Conservation (phyloP, 2,888 invertebrate species). For the Chrysolina haemoptera region DNA sequence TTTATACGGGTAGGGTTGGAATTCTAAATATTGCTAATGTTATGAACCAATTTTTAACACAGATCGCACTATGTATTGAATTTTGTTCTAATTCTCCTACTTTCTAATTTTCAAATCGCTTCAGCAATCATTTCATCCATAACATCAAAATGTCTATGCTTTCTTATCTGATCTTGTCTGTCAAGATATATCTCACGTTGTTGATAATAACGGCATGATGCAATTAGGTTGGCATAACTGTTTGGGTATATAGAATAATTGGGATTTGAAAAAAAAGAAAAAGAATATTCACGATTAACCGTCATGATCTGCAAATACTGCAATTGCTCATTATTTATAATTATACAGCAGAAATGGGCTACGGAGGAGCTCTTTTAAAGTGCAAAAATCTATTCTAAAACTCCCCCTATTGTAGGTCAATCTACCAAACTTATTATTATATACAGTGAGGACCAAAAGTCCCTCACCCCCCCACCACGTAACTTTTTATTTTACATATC, state of each 20-base stretch:
- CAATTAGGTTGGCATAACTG: conserved; percentile 20
- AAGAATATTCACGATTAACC: conserved; percentile 2
- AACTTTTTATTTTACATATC: no score
- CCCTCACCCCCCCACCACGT: no score
- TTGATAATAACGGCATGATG: conserved; percentile 13
- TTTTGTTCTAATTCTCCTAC: neutral
- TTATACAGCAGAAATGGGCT: neutral
- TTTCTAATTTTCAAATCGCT: neutral
- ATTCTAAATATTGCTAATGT: no score
- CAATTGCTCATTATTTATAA: conserved; percentile 16
- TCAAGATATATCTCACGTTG: conserved; percentile 1
- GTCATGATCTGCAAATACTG: conserved; percentile 15
- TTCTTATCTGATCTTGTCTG: conserved; percentile 3
- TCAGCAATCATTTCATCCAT: neutral
- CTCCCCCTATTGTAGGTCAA: no score
- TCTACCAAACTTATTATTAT: no score
- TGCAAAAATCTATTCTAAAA: no score
- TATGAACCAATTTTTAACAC: no score
- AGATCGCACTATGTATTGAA: neutral
- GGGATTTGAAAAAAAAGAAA: neutral
- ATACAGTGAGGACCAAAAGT: no score
- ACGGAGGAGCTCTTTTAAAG: neutral
- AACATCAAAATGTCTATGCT: neutral
- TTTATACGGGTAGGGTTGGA: no score
- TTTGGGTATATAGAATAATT: conserved; percentile 7